Conservation (phyloP, 1,140 invertebrate genomes). For the Colletes latitarsis region DNA sequence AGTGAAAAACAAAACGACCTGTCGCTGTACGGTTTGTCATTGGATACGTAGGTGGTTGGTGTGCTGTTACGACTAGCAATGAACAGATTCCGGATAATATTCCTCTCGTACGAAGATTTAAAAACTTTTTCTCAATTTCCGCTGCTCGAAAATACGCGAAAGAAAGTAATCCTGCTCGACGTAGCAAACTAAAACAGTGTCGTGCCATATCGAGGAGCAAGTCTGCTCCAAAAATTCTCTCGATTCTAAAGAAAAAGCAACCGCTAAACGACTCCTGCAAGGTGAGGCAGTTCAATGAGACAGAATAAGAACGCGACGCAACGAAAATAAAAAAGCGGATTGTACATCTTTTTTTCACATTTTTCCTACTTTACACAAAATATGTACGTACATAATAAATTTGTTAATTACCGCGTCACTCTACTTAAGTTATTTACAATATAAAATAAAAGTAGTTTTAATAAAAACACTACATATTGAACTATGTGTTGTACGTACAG, state of each 20-base stretch:
- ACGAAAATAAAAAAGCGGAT: constrained; percentile 8
- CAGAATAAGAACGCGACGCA: background rate
- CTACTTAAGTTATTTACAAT: too few species aligned
- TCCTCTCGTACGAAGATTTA: constrained; percentile 8
- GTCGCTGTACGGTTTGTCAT: background rate
- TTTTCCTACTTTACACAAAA: background rate
- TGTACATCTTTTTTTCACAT: background rate
- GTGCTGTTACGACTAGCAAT: background rate
- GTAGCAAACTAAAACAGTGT: constrained; percentile 19
- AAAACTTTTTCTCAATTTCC: constrained; percentile 32
- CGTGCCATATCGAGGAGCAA: background rate
- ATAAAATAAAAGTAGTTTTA: too few species aligned
- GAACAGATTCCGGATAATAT: constrained; percentile 4
- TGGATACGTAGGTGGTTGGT: background rate
- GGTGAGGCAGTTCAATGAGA: constrained; percentile 9
- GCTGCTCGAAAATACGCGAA: constrained; percentile 6
- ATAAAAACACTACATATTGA: too few species aligned
- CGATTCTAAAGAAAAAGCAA: constrained; percentile 22
- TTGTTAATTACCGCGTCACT: too few species aligned
- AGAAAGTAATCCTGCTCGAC: constrained; percentile 33
- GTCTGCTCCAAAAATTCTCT: constrained; percentile 20
- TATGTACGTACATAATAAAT: too few species aligned
- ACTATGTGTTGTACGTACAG: too few species aligned
- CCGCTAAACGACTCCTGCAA: constrained; percentile 38
- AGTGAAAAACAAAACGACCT: background rate